phyloP scores from a whole-genome alignment of 2,888 invertebrate genomes.

The Tetranychus piercei region DNA sequence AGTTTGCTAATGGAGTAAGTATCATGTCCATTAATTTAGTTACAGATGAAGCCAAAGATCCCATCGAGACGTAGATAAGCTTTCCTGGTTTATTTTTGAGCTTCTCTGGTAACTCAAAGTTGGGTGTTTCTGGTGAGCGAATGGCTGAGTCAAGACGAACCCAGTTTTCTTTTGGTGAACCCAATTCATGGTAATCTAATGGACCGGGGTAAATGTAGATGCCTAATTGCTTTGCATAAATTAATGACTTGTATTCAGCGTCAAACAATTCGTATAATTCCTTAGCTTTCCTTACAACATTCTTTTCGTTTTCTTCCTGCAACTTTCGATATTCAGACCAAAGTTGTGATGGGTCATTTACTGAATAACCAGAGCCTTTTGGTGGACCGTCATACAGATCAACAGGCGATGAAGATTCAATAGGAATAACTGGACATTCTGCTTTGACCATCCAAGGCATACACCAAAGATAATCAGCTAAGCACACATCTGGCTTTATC shows the following conservation, averaged over 20 bases:
- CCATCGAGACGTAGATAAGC: too few relatives aligned
- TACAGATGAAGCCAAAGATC: too few relatives aligned
- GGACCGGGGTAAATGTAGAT: slow-evolving; percentile 12
- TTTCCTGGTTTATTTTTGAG: too few relatives aligned
- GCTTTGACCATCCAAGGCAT: slow-evolving; percentile 7
- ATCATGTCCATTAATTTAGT: neutral
- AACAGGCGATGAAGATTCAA: neutral
- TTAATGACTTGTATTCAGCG: neutral
- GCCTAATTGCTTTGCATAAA: neutral
- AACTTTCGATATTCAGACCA: neutral
- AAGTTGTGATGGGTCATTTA: neutral
- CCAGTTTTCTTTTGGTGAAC: too few relatives aligned
- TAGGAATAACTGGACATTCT: neutral
- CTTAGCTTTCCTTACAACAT: neutral
- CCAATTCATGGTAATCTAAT: too few relatives aligned
- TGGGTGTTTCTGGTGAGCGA: too few relatives aligned
- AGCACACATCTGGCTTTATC: slow-evolving; percentile 10
- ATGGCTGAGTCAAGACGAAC: too few relatives aligned
- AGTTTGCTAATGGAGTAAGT: too few relatives aligned
- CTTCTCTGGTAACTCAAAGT: too few relatives aligned
- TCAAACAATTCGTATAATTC: too few relatives aligned
- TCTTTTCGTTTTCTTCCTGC: neutral
- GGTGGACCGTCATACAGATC: neutral
- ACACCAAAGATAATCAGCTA: neutral
- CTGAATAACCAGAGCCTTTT: neutral